Evolutionary conservation across 64 coral and sea anemone genomes (phyloP).

Genomic region (Anthopleura sola): DNA sequence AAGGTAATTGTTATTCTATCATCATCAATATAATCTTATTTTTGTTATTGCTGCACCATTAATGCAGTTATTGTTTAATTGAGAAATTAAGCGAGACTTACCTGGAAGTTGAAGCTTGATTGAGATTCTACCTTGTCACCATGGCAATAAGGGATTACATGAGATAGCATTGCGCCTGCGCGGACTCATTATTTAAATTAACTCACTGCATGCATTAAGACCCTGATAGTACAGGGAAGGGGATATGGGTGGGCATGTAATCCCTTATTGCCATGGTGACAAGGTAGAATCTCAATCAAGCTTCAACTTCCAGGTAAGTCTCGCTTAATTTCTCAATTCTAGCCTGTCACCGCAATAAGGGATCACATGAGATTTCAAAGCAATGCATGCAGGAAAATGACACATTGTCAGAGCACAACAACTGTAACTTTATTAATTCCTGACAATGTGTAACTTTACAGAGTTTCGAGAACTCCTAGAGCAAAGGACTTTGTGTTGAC

Average conservation of each 20-base stretch:
- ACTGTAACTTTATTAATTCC: too few relatives aligned
- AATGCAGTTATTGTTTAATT: too few relatives aligned
- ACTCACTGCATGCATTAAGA: slow-evolving; percentile 25
- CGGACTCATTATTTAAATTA: neutral
- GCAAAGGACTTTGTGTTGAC: neutral
- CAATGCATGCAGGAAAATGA: neutral
- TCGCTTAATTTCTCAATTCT: slow-evolving; percentile 5
- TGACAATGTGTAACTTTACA: too few relatives aligned
- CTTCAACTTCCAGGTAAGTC: neutral
- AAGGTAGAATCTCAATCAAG: slow-evolving; percentile 20
- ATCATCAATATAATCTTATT: too few relatives aligned
- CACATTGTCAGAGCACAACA: neutral
- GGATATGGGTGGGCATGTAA: slow-evolving; percentile 14
- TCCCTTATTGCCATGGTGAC: slow-evolving; percentile 25
- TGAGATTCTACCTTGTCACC: slow-evolving; percentile 4
- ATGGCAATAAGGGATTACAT: slow-evolving; percentile 14
- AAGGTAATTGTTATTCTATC: too few relatives aligned
- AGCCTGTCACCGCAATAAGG: slow-evolving; percentile 16
- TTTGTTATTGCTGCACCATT: too few relatives aligned
- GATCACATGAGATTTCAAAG: slow-evolving; percentile 30
- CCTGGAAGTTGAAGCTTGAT: neutral
- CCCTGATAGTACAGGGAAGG: slow-evolving; percentile 3
- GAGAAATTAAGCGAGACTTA: too few relatives aligned
- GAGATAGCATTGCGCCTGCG: slow-evolving; percentile 19
- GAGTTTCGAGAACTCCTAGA: neutral